Evolutionary conservation across 2,113 vertebrate species (phyloP), one percentile per base, ranked within the genome.

Genomic region (Elephantulus edwardii): DNA sequence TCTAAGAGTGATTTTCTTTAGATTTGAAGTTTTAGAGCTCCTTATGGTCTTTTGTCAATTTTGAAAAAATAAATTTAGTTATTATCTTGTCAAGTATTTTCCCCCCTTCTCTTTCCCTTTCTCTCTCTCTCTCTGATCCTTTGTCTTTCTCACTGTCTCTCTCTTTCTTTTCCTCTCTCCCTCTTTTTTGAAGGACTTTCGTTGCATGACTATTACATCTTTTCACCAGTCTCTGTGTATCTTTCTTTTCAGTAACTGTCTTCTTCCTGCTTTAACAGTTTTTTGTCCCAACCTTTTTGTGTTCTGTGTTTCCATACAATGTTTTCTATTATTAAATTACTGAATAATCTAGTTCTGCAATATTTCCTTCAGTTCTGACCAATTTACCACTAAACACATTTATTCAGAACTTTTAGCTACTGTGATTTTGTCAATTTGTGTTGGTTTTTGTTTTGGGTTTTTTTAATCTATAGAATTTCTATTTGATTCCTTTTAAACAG

Each of bases 1-100:
- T 86, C 71, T 76, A 80, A 33, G 1, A 76, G 13, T 92, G 52
- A 35, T 91, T 92, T 83, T 76, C 38, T 89, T 92, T 83, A 11
- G 80, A 74, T 86, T 74, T 86, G 35, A 93, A 83, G 40, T 80
- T 88, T 89, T 58, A 52, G 20, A 54, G 12, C 74, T 91, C 8
- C 11, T 38, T 74, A 78, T 13, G 5, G 12, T 60, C 54, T 79
- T 90, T 70, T 58, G 14, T 92, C n/a, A 70, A 6, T 86, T 94
- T 79, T 86, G 68, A n/a, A 87, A 75, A 90, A 83, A 68, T 48
- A 30, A 30, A 30, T 28, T 2, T 2, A 28, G 6, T 20, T 38
- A 42, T 81, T 79, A 54, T 40, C 58, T 92, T 70, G 19, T 72
- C 30, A 88, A 71, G 62, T 86, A 82, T 44, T 58, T 8, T 40